Evolutionary conservation across 1,140 invertebrate species (phyloP).

Genomic region (Temnothorax curvispinosus): DNA sequence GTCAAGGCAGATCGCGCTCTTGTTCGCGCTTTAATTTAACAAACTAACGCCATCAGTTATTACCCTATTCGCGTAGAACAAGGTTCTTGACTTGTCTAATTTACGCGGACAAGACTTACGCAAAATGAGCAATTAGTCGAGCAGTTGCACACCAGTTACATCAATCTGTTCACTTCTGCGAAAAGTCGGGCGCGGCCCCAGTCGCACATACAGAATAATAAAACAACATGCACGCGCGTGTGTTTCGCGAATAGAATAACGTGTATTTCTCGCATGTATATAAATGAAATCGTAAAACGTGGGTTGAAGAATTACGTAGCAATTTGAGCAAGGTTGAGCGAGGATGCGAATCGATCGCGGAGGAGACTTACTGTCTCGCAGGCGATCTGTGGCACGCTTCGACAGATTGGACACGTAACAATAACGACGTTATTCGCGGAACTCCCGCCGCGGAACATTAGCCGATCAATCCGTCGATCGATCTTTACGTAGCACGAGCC

Average conservation of each 20-base stretch:
- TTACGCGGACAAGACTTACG: too few species aligned
- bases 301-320: background rate
- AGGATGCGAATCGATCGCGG: background rate
- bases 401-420: background rate
- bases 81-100: background rate
- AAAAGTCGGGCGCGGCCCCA: constrained; percentile 12
- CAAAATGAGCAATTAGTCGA: background rate
- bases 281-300: background rate
- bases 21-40: background rate
- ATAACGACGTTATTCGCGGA: constrained; percentile 22
- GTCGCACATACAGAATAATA: background rate
- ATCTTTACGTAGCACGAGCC: constrained; percentile 49
- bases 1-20: background rate
- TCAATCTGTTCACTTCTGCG: background rate
- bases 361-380: background rate
- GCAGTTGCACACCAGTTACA: background rate
- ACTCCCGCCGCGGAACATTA: constrained; percentile 30
- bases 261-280: background rate
- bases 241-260: constrained; percentile 39
- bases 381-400: background rate
- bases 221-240: background rate
- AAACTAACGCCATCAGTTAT: background rate
- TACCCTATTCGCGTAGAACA: background rate
- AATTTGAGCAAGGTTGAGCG: background rate
- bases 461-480: constrained; percentile 49